phyloP scores from a whole-genome alignment of 2,797 vertebrate genomes.

The Dermochelys coriacea region DNA sequence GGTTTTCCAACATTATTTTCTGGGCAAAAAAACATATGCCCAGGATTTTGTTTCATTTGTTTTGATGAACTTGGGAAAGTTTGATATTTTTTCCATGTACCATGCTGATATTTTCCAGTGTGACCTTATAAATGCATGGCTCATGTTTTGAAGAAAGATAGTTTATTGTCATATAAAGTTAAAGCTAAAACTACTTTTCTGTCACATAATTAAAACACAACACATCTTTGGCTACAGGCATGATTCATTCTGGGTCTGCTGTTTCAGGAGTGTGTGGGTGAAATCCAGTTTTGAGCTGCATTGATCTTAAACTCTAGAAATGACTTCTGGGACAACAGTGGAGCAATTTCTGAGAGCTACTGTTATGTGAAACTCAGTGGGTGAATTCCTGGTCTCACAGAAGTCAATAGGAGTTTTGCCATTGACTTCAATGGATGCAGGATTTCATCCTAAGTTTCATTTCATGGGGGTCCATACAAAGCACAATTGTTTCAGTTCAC shows the following conservation, averaged over 20 bases:
- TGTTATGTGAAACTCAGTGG: accelerated
- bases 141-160: background rate
- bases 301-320: background rate
- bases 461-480: background rate
- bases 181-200: background rate
- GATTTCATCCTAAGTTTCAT: background rate
- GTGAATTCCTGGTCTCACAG: background rate
- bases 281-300: background rate
- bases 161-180: background rate
- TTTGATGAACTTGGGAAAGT: background rate
- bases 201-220: background rate
- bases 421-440: background rate
- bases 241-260: background rate
- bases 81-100: background rate
- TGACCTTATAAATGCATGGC: background rate
- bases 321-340: background rate
- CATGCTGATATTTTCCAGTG: background rate
- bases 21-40: background rate
- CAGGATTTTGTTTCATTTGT: background rate
- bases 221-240: background rate
- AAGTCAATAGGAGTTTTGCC: background rate
- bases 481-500: background rate
- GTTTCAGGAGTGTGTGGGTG: background rate
- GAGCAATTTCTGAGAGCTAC: background rate
- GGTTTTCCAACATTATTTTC: background rate